Conservation (phyloP, 2,888 invertebrate species). For the Amblyteles armatorius region DNA sequence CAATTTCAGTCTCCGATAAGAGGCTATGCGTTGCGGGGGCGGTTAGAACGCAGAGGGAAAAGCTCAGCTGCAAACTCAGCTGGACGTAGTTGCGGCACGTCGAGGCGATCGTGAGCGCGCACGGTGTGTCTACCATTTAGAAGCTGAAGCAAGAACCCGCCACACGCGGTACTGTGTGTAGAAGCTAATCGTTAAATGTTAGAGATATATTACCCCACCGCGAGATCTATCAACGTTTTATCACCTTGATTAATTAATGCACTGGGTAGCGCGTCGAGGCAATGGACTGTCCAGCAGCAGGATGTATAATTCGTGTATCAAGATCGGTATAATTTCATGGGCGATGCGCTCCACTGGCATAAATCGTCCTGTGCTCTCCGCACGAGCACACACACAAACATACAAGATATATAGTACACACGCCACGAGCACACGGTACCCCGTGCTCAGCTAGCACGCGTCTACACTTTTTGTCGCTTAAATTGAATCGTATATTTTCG, state of each 20-base stretch:
- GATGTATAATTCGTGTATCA: slow-evolving; percentile 66
- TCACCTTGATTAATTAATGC: slow-evolving; percentile 68
- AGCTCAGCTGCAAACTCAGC: slow-evolving; percentile 49
- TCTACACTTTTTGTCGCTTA: slow-evolving; percentile 28
- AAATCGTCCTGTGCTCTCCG: slow-evolving; percentile 61
- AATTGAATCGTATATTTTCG: slow-evolving; percentile 57
- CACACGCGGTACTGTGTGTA: slow-evolving; percentile 14
- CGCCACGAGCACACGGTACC: slow-evolving; percentile 16
- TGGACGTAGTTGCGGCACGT: slow-evolving; percentile 36
- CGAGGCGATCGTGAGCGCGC: slow-evolving; percentile 28
- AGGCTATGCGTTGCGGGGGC: slow-evolving; percentile 22
- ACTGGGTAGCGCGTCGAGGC: slow-evolving; percentile 40
- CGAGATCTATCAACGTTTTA: slow-evolving; percentile 67
- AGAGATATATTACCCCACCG: slow-evolving; percentile 59
- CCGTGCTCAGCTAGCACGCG: slow-evolving; percentile 3
- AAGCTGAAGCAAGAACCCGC: slow-evolving; percentile 16
- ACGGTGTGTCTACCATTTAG: neutral
- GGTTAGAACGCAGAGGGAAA: slow-evolving; percentile 52
- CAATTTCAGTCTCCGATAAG: slow-evolving; percentile 59
- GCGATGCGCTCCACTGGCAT: slow-evolving; percentile 67
- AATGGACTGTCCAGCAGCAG: slow-evolving; percentile 47
- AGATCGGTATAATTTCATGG: slow-evolving; percentile 68
- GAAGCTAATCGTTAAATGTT: slow-evolving; percentile 53
- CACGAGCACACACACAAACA: slow-evolving; percentile 24
- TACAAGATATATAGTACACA: neutral